phyloP scores from a whole-genome alignment of 2,113 vertebrate genomes.

The Sialia sialis region DNA sequence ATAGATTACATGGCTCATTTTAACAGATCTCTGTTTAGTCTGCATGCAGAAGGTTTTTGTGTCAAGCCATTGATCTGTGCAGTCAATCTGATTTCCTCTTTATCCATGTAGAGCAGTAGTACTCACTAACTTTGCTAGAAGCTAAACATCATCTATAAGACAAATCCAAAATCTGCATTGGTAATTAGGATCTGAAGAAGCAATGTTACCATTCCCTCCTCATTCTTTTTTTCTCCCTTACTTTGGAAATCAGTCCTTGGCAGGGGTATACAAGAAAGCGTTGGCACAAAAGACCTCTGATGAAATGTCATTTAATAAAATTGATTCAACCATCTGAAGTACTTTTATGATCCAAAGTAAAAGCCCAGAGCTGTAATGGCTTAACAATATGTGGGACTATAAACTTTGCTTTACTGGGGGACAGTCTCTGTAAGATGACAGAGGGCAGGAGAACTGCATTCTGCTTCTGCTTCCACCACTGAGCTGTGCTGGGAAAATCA shows the following conservation, averaged over 20 bases:
- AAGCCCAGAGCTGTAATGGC: background rate
- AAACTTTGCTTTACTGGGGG: background rate
- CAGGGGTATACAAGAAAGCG: background rate
- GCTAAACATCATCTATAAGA: background rate
- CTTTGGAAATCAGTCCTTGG: background rate
- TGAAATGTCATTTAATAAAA: background rate
- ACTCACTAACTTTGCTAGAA: conserved; percentile 15
- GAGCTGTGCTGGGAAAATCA: background rate
- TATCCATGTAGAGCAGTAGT: background rate
- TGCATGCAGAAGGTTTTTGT: background rate
- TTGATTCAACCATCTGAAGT: background rate
- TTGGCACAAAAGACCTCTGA: background rate
- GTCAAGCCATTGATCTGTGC: conserved; percentile 10
- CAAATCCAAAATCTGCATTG: conserved; percentile 9
- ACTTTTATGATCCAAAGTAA: background rate
- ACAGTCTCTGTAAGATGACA: background rate
- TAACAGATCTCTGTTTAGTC: background rate
- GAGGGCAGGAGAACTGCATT: background rate
- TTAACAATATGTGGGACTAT: background rate
- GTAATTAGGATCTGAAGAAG: background rate
- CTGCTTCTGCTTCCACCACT: background rate
- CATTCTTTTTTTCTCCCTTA: background rate
- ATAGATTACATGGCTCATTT: background rate
- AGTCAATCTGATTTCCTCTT: background rate
- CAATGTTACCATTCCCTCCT: background rate